phyloP scores from a whole-genome alignment of 2,113 vertebrate species.

The Ailuropoda melanoleuca region DNA sequence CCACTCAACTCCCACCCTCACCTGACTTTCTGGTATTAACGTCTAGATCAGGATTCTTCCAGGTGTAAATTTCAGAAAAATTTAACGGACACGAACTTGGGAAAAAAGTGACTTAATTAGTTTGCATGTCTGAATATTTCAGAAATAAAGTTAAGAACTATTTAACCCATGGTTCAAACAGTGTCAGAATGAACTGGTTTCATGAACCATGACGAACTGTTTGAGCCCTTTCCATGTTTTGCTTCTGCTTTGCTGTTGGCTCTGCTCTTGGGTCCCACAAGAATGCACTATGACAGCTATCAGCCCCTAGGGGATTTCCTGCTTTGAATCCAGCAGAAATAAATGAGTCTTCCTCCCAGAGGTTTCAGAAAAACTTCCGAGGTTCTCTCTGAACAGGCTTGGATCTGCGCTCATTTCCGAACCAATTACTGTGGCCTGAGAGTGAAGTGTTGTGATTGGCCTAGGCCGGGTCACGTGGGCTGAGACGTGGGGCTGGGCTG shows the following conservation, averaged over 20 bases:
- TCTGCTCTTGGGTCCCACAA: background rate
- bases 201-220: background rate
- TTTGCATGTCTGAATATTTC: background rate
- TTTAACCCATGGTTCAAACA: background rate
- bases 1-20: background rate
- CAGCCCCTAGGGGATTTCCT: background rate
- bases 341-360: background rate
- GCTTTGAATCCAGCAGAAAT: background rate
- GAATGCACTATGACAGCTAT: background rate
- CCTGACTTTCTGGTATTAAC: background rate
- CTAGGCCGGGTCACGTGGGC: background rate
- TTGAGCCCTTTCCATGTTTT: background rate
- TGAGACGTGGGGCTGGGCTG: background rate
- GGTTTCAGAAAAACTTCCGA: background rate
- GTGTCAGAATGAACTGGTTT: background rate
- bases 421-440: background rate
- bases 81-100: background rate
- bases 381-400: background rate
- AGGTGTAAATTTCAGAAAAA: constrained; percentile 27
- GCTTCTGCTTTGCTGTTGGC: background rate
- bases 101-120: background rate
- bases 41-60: background rate
- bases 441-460: background rate
- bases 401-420: background rate
- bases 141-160: background rate